phyloP scores from a whole-genome alignment of 2,888 invertebrate species.

The Geotrupes spiniger region DNA sequence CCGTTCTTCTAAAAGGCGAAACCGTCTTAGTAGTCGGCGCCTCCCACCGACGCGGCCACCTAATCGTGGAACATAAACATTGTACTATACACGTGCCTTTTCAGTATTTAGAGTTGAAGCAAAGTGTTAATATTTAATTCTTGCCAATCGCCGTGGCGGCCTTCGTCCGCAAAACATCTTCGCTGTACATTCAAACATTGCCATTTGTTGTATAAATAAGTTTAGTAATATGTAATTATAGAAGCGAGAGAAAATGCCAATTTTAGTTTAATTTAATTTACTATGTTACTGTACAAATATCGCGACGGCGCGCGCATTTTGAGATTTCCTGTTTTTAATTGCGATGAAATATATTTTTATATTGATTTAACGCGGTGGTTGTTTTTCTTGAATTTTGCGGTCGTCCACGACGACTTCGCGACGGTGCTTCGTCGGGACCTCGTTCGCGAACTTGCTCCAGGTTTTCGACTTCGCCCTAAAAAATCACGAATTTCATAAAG shows the following conservation, averaged over 20 bases:
- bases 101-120: slow-evolving; percentile 75
- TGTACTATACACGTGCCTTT: slow-evolving; percentile 74
- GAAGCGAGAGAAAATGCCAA: slow-evolving; percentile 12
- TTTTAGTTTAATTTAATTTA: slow-evolving; percentile 6
- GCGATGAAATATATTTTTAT: slow-evolving; percentile 29
- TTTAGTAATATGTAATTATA: slow-evolving; percentile 18
- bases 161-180: slow-evolving; percentile 3
- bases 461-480: too few species aligned
- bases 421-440: too few species aligned
- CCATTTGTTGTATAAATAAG: slow-evolving; percentile 21
- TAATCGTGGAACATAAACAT: slow-evolving; percentile 77
- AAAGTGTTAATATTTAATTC: slow-evolving; percentile 47
- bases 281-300: slow-evolving; percentile 3
- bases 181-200: slow-evolving; percentile 19
- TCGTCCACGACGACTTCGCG: too few species aligned
- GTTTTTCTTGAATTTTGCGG: too few species aligned
- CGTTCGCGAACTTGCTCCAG: too few species aligned
- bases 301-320: slow-evolving; percentile 1
- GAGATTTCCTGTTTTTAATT: slow-evolving; percentile 27
- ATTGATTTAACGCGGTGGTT: slow-evolving; percentile 5
- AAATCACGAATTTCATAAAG: too few species aligned
- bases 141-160: slow-evolving; percentile 24
- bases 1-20: slow-evolving; percentile 76
- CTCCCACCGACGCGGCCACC: slow-evolving; percentile 80
- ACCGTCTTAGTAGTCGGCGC: slow-evolving; percentile 85